phyloP scores from a whole-genome alignment of 2,888 invertebrate genomes.

The Dicranocentrus wangi region DNA sequence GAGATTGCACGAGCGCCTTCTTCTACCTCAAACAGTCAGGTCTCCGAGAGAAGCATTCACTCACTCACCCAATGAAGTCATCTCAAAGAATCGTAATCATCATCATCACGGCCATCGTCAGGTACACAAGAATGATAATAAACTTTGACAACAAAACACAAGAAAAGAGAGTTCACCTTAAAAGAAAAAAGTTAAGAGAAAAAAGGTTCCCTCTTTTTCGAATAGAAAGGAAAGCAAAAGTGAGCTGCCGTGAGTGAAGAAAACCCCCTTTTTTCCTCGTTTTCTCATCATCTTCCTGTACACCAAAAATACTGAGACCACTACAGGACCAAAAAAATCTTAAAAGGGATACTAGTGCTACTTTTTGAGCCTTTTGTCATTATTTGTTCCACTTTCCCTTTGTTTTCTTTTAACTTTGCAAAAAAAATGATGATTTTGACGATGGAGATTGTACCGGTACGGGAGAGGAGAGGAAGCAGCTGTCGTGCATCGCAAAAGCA shows the following conservation, averaged over 20 bases:
- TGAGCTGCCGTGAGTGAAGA: constrained; percentile 5
- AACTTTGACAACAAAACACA: constrained; percentile 45
- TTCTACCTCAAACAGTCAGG: too few relatives aligned
- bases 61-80: constrained; percentile 25
- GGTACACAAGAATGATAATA: constrained; percentile 43
- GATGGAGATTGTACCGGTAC: constrained; percentile 12
- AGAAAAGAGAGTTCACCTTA: constrained; percentile 25
- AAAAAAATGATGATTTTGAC: neutral
- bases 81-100: constrained; percentile 23
- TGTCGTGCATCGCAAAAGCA: constrained; percentile 3
- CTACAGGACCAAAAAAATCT: constrained; percentile 23
- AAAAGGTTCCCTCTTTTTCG: neutral
- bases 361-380: neutral
- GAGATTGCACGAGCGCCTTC: too few relatives aligned
- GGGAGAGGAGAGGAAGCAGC: constrained; percentile 1
- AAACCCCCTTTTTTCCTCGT: neutral
- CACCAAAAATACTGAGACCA: neutral
- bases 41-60: too few relatives aligned
- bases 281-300: neutral
- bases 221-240: neutral
- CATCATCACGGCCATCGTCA: neutral
- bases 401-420: neutral
- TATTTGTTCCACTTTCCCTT: constrained; percentile 1
- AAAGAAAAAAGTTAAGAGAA: constrained; percentile 38
- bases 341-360: neutral